Conservation (phyloP, 2,888 invertebrate species). For the Folsomia manolachei region DNA sequence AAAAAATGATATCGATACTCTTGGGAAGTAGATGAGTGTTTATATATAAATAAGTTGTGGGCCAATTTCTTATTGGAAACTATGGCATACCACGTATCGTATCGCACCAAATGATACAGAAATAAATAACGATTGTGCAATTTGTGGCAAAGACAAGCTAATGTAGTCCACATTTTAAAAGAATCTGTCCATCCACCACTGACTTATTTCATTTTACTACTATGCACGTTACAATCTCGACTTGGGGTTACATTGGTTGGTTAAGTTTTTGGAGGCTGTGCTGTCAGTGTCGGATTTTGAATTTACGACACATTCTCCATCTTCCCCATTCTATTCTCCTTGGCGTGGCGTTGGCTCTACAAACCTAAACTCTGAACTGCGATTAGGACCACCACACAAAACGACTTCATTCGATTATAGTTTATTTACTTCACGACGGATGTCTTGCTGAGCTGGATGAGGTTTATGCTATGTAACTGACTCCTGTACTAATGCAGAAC, state of each 20-base stretch:
- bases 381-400: too few relatives aligned
- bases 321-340: neutral
- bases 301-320: neutral
- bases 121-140: neutral
- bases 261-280: too few relatives aligned
- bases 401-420: too few relatives aligned
- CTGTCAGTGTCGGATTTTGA: neutral
- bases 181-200: neutral
- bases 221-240: too few relatives aligned
- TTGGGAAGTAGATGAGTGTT: neutral
- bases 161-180: neutral
- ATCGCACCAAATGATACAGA: neutral
- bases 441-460: neutral
- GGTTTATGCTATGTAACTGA: too few relatives aligned
- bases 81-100: neutral
- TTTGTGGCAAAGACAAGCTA: neutral
- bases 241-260: neutral
- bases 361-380: neutral
- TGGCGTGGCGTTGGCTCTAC: neutral
- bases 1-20: neutral
- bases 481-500: neutral
- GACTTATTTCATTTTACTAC: too few relatives aligned
- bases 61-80: too few relatives aligned
- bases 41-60: neutral
- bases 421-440: neutral